Evolutionary conservation across 2,888 invertebrate genomes (phyloP).

Genomic region (Callosobruchus maculatus): DNA sequence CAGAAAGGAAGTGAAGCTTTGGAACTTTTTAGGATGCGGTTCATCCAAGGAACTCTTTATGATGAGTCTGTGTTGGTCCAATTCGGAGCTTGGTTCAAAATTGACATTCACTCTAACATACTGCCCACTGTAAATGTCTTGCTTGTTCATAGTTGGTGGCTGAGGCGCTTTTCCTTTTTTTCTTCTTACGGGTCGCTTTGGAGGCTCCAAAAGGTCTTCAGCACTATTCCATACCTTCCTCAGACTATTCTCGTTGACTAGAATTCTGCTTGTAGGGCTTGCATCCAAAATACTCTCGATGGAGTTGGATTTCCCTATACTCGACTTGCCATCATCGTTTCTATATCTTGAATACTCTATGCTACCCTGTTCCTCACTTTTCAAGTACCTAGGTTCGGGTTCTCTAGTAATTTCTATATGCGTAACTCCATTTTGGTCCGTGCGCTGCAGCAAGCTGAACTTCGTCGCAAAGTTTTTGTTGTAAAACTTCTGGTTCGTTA

Average conservation of each 20-base stretch:
- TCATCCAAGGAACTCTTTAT: slow-evolving; percentile 32
- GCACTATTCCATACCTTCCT: slow-evolving; percentile 47
- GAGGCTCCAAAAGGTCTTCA: slow-evolving; percentile 42
- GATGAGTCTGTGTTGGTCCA: slow-evolving; percentile 28
- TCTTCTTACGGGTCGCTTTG: slow-evolving; percentile 42
- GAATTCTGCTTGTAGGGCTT: slow-evolving; percentile 24
- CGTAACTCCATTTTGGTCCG: slow-evolving; percentile 52
- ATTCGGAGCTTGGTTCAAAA: slow-evolving; percentile 27
- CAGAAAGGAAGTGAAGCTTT: slow-evolving; percentile 33
- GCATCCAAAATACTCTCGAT: slow-evolving; percentile 38
- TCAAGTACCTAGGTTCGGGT: slow-evolving; percentile 13
- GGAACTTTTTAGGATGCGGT: slow-evolving; percentile 34
- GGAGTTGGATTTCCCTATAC: slow-evolving; percentile 38
- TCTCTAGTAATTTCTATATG: slow-evolving; percentile 49
- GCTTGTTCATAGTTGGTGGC: slow-evolving; percentile 18
- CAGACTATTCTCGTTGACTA: slow-evolving; percentile 19
- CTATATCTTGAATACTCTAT: background rate
- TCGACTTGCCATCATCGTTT: slow-evolving; percentile 20
- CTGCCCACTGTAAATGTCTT: slow-evolving; percentile 46
- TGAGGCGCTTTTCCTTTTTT: slow-evolving; percentile 41
- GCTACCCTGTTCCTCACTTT: slow-evolving; percentile 16
- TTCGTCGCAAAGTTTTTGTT: slow-evolving; percentile 31
- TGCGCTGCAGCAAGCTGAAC: slow-evolving; percentile 50
- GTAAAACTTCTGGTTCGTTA: slow-evolving; percentile 44
- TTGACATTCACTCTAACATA: slow-evolving; percentile 47